A percentile compares a stretch with the other conserved stretches of the same genome.
phyloP scores from a whole-genome alignment of 1,140 invertebrate genomes.

The Macrocentrus cingulum region DNA sequence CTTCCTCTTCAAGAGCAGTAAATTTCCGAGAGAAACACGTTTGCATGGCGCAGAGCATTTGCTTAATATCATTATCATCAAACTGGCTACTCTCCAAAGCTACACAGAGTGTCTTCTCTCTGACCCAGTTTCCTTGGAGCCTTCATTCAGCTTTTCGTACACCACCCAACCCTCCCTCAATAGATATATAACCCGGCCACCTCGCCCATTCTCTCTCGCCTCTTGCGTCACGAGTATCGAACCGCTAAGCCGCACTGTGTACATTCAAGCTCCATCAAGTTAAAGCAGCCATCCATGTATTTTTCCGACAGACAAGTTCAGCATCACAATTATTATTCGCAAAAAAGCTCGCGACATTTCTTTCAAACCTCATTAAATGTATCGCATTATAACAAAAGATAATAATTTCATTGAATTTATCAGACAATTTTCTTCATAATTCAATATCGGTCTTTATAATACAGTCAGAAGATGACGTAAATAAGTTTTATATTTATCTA shows the following conservation, averaged over 20 bases:
- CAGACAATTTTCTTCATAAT: too few relatives aligned
- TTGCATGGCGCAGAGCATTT: background rate
- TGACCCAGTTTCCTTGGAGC: constrained; percentile 42
- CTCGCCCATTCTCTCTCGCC: constrained; percentile 5
- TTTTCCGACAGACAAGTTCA: too few relatives aligned
- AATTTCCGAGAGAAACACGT: background rate
- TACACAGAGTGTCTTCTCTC: constrained; percentile 20
- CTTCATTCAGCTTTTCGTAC: constrained; percentile 49
- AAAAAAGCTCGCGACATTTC: too few relatives aligned
- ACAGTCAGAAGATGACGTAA: too few relatives aligned
- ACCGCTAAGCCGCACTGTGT: constrained; percentile 20
- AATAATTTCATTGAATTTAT: too few relatives aligned
- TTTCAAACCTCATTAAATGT: too few relatives aligned
- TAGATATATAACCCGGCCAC: background rate
- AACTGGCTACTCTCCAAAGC: constrained; percentile 27
- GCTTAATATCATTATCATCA: constrained; percentile 23
- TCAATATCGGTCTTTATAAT: too few relatives aligned
- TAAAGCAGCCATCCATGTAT: background rate
- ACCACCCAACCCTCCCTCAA: constrained; percentile 20
- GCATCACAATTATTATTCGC: too few relatives aligned
- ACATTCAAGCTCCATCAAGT: background rate
- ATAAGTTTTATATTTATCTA: too few relatives aligned
- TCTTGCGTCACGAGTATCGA: constrained; percentile 46
- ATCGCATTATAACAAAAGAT: too few relatives aligned
- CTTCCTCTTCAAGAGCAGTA: background rate